Percentiles rank a stretch among this genome's conserved stretches.
Evolutionary conservation across 2,113 vertebrate genomes (phyloP).

Genomic region (Clarias batrachus): DNA sequence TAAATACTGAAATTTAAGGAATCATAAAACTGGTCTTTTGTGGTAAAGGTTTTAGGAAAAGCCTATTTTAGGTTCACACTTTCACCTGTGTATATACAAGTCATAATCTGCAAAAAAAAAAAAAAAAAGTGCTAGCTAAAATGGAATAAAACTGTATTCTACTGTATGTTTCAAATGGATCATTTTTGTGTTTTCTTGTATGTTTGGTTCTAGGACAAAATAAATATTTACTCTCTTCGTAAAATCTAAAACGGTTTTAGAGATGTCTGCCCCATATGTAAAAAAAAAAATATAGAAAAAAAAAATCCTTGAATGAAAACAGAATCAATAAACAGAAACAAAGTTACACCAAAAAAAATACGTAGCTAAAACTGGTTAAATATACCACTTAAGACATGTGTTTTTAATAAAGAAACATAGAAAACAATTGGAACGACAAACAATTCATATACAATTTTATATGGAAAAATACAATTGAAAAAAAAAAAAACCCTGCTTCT

Average conservation of each 20-base stretch:
- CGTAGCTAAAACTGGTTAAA: constrained; percentile 64
- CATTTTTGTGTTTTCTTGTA: constrained; percentile 25
- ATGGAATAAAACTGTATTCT: constrained; percentile 54
- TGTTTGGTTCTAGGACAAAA: constrained; percentile 72
- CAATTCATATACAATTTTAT: constrained; percentile 71
- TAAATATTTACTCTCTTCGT: constrained; percentile 76
- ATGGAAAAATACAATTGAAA: constrained; percentile 59
- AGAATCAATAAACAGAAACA: constrained; percentile 46
- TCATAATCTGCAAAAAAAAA: constrained; percentile 37
- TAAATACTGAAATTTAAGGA: constrained; percentile 45
- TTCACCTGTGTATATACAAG: constrained; percentile 22
- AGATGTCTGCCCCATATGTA: constrained; percentile 52
- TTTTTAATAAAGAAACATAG: constrained; percentile 60
- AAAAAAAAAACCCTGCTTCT: constrained; percentile 48
- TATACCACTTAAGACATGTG: constrained; percentile 63
- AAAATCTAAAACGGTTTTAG: constrained; percentile 65
- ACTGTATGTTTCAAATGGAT: constrained; percentile 46
- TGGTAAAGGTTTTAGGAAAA: background rate
- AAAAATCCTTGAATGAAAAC: constrained; percentile 58
- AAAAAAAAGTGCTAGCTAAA: constrained; percentile 41
- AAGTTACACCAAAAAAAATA: constrained; percentile 56
- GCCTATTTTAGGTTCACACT: constrained; percentile 40
- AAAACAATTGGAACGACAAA: constrained; percentile 57
- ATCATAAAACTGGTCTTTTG: constrained; percentile 53
- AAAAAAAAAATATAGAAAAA: constrained; percentile 33